Evolutionary conservation across 2,888 invertebrate species (phyloP).

Genomic region (Xanthorhoe designata): DNA sequence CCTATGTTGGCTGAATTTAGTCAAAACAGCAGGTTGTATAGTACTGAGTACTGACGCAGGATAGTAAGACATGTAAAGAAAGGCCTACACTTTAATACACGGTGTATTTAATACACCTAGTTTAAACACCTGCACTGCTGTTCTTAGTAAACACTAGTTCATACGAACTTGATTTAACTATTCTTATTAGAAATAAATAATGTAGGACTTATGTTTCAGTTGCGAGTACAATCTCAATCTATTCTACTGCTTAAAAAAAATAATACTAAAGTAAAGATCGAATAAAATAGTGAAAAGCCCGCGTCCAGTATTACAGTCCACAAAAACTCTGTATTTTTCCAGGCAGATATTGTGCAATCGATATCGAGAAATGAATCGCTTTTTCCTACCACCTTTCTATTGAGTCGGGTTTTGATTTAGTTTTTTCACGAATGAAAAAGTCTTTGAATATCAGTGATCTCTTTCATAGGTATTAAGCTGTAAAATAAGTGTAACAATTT

Average conservation of each 20-base stretch:
- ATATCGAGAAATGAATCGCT: constrained; percentile 4
- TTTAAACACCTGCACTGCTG: no score
- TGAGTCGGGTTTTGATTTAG: constrained; percentile 10
- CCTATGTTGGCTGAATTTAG: no score
- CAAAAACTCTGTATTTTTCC: constrained; percentile 11
- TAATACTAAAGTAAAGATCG: neutral
- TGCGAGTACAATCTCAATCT: neutral
- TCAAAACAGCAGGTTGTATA: no score
- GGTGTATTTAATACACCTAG: no score
- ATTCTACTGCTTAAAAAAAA: neutral
- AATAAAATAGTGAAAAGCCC: neutral
- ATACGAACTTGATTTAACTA: no score
- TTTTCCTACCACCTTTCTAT: constrained; percentile 21
- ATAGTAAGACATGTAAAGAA: no score
- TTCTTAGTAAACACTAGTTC: no score
- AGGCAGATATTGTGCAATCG: constrained; percentile 15
- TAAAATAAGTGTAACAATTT: neutral
- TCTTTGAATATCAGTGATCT: neutral
- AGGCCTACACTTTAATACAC: no score
- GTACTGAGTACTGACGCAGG: no score
- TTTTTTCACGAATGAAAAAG: constrained; percentile 12
- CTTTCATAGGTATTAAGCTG: neutral
- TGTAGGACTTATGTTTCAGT: no score
- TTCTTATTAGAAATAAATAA: no score
- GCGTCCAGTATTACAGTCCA: neutral